A percentile compares a stretch with the other conserved stretches of the same genome.
phyloP scores from a whole-genome alignment of 2,888 invertebrate species.

The Steromphala cineraria region DNA sequence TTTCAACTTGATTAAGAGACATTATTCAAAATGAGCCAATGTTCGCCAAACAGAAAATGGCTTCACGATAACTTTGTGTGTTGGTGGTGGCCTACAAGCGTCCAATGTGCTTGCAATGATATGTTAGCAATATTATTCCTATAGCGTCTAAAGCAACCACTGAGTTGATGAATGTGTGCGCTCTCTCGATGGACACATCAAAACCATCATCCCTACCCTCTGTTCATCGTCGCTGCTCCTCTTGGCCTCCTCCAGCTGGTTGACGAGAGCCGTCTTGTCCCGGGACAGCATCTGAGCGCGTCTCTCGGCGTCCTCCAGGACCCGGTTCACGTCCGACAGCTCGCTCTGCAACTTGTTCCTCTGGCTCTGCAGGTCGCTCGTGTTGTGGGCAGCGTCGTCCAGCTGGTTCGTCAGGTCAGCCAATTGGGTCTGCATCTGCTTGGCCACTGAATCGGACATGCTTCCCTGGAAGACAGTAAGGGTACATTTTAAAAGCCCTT shows the following conservation, averaged over 20 bases:
- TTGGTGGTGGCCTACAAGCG: too few relatives aligned
- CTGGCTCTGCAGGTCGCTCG: conserved; percentile 87
- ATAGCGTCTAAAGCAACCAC: too few relatives aligned
- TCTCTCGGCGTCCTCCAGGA: conserved; percentile 98
- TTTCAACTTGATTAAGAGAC: too few relatives aligned
- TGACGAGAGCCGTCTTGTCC: conserved; percentile 91
- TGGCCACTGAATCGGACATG: conserved; percentile 98
- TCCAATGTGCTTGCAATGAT: too few relatives aligned
- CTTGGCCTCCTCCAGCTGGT: conserved; percentile 98
- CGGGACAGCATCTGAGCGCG: conserved; percentile 96
- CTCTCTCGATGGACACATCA: too few relatives aligned
- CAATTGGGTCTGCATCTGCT: conserved; percentile 96
- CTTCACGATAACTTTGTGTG: too few relatives aligned
- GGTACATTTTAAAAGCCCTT: too few relatives aligned
- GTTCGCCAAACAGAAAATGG: too few relatives aligned
- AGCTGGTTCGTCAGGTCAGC: conserved; percentile 96
- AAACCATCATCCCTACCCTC: conserved; percentile 71
- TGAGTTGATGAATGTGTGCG: too few relatives aligned
- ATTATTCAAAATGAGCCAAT: too few relatives aligned
- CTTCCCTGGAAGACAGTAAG: conserved; percentile 80
- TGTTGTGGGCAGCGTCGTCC: conserved; percentile 96
- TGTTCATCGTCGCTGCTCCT: conserved; percentile 97
- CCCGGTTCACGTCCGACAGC: conserved; percentile 96
- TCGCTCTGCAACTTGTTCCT: conserved; percentile 99
- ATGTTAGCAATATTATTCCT: too few relatives aligned